These are phyloP conservation scores for Himalopsyche phryganea DNA, from an alignment of 1,140 invertebrate species.

Conservation along the genomic window DNA sequence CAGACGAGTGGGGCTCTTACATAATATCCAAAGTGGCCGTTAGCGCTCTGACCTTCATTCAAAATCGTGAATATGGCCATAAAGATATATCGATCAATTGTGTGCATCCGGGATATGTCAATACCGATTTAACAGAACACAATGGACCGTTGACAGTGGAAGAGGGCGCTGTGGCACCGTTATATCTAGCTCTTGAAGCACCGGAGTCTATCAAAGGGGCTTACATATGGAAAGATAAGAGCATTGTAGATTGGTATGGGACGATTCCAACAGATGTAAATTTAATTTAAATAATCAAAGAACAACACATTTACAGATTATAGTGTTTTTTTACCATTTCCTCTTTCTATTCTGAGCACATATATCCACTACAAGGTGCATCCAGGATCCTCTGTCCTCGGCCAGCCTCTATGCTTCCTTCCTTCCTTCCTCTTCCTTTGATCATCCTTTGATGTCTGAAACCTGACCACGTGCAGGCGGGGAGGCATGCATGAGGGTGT, in stretches of 20 bases:
- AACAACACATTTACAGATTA: too few relatives aligned
- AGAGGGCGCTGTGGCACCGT: slow-evolving; percentile 52
- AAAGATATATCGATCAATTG: slow-evolving; percentile 66
- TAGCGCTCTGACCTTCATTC: slow-evolving; percentile 61
- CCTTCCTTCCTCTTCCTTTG: too few relatives aligned
- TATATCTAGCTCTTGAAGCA: slow-evolving; percentile 46
- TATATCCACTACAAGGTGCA: too few relatives aligned
- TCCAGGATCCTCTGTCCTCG: too few relatives aligned
- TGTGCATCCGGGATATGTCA: slow-evolving; percentile 66
- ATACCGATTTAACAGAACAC: slow-evolving; percentile 70
- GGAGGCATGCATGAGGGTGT: not conserved
- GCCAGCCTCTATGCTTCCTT: too few relatives aligned
- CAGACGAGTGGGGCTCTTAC: slow-evolving; percentile 66
- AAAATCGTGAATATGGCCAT: slow-evolving; percentile 59
- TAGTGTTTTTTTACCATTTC: too few relatives aligned
- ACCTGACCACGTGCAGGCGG: not conserved
- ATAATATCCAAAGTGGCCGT: slow-evolving; percentile 69
- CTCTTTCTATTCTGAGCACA: too few relatives aligned
- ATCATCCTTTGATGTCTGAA: too few relatives aligned
- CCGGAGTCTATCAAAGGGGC: slow-evolving; percentile 41
- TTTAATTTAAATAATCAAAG: too few relatives aligned
- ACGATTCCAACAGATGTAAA: not conserved
- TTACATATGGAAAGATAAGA: slow-evolving; percentile 46
- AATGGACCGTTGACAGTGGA: slow-evolving; percentile 64
- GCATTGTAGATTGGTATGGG: slow-evolving; percentile 42